phyloP scores from a whole-genome alignment of 2,888 invertebrate genomes.

The Steromphala cineraria region DNA sequence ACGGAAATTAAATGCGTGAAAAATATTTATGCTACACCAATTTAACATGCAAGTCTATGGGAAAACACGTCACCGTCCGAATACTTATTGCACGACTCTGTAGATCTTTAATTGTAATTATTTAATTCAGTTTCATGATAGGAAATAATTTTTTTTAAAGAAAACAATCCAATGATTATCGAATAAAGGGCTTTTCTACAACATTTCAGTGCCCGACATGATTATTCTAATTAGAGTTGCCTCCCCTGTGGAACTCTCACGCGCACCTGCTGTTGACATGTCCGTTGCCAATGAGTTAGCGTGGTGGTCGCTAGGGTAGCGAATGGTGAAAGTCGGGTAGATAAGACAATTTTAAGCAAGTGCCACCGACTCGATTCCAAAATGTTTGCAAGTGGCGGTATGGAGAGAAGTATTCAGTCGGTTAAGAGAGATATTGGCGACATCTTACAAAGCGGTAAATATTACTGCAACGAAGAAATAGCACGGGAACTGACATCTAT shows the following conservation, averaged over 20 bases:
- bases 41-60: too few relatives aligned
- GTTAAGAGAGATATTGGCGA: conserved; percentile 54
- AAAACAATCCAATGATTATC: too few relatives aligned
- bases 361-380: not conserved
- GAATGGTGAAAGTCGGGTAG: conserved; percentile 6
- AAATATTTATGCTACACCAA: too few relatives aligned
- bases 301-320: not conserved
- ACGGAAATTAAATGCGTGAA: too few relatives aligned
- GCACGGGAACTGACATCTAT: conserved; percentile 63
- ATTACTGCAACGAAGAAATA: conserved; percentile 71
- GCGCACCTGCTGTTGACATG: conserved; percentile 23
- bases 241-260: conserved; percentile 6
- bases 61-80: too few relatives aligned
- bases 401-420: conserved; percentile 37
- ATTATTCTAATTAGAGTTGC: conserved; percentile 15
- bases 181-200: too few relatives aligned
- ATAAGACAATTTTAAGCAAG: not conserved
- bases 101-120: too few relatives aligned
- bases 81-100: too few relatives aligned
- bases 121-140: too few relatives aligned
- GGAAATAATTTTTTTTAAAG: too few relatives aligned
- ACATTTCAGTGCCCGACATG: too few relatives aligned
- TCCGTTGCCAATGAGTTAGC: not conserved
- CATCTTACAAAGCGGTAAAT: conserved; percentile 62
- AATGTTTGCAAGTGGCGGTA: conserved; percentile 38